Evolutionary conservation across 2,113 vertebrate genomes (phyloP).

Genomic region (Acrocephalus arundinaceus): DNA sequence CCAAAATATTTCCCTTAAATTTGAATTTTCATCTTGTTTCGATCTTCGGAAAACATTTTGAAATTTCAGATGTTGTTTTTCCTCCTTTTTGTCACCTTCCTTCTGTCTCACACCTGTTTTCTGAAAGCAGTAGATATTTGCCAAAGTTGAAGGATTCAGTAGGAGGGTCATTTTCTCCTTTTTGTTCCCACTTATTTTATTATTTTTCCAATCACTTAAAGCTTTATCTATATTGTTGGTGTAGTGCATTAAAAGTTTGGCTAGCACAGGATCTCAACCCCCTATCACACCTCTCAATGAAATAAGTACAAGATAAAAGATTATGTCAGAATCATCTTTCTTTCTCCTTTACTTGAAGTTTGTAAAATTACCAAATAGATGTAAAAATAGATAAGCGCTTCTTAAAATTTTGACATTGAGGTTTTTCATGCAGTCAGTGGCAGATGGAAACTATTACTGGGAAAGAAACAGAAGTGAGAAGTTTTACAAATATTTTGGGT

Average conservation of each 20-base stretch:
- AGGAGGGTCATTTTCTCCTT: background rate
- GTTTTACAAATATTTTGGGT: background rate
- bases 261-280: background rate
- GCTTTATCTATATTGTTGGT: background rate
- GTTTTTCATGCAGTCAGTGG: background rate
- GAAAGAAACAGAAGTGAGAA: background rate
- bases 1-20: conserved; percentile 33
- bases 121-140: background rate
- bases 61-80: conserved; percentile 42
- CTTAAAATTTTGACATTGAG: background rate
- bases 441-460: background rate
- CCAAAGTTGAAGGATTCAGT: background rate
- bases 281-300: background rate
- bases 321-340: background rate
- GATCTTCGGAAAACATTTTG: background rate
- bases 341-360: background rate
- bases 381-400: background rate
- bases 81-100: background rate
- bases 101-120: background rate
- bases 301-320: background rate
- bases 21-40: conserved; percentile 1
- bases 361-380: background rate
- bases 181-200: background rate
- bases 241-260: background rate
- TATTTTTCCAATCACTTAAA: background rate